phyloP scores from a whole-genome alignment of 2,888 invertebrate genomes.

The Folsomia candida region DNA sequence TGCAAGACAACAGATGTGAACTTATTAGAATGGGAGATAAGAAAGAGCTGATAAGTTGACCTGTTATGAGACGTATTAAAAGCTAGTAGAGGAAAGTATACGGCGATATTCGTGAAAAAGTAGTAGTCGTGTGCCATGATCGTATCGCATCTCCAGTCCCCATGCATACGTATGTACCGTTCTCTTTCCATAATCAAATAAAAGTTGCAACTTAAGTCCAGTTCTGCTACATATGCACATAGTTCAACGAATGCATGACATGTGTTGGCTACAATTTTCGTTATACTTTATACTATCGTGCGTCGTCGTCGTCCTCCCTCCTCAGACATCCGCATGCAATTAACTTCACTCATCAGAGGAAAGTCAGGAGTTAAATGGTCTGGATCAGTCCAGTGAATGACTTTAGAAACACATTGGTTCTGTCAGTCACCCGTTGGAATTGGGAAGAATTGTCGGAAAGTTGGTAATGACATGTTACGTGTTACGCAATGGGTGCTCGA shows the following conservation, averaged over 20 bases:
- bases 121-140: background rate
- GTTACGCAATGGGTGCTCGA: background rate
- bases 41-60: background rate
- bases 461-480: slow-evolving; percentile 2
- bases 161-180: background rate
- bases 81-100: too few relatives aligned
- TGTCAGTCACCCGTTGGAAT: background rate
- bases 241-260: background rate
- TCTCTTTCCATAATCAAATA: background rate
- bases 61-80: too few relatives aligned
- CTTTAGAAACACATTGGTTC: background rate
- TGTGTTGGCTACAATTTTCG: background rate
- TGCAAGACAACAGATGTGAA: slow-evolving; percentile 4
- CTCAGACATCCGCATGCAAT: background rate
- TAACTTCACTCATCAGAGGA: background rate
- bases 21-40: background rate
- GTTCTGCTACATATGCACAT: background rate
- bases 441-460: background rate
- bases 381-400: background rate
- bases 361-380: background rate
- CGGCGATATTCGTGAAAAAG: too few relatives aligned
- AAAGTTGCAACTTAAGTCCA: background rate
- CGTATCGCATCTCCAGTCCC: background rate
- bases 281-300: background rate
- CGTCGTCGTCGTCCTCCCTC: background rate